Evolutionary conservation across 2,113 vertebrate genomes (phyloP), one percentile per base, ranked within the genome.

Genomic region (Synodontis membranacea): DNA sequence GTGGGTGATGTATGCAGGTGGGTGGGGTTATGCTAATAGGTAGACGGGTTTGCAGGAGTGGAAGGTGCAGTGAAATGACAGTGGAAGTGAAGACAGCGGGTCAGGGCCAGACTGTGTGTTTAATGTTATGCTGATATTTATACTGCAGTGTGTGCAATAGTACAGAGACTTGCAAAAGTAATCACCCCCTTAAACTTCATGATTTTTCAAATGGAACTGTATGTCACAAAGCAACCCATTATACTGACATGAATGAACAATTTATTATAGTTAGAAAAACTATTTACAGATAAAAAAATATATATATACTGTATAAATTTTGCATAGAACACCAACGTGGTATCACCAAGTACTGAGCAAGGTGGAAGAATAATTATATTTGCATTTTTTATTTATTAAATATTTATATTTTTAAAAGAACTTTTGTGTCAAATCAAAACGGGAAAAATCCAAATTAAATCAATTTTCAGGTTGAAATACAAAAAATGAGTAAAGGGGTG

Each of bases 11-110:
- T 50, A 4, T 52, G 8, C 8, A 19, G 4, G n/a, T 9, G n/a
- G n/a, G 19, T 5, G n/a, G 17, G n/a, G 50, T 21, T 56, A 80
- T 54, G 76, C 28, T 56, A 84, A 75, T 25, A 68, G 84, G 37
- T 66, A 66, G 80, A 90, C 72, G 86, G 82, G 84, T 80, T n/a
- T n/a, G n/a, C n/a, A n/a, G 54, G 79, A 52, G 81, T 76, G n/a
- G 50, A 85, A 44, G 19, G 86, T 39, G 88, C 76, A 68, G 79
- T 50, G 19, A 76, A 48, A 76, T 48, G 79, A 46, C 1, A 76
- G 52, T 56, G 8, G 52, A 74, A 48, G 28, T 79, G 79, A 60
- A 28, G 66, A 56, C 9, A 72, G 37, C 42, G 25, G n/a, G 50
- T 54, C 78, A 66, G 70, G 54, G 66, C 83, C 60, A 72, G 52